These are phyloP conservation scores for Cerceris rybyensis DNA, from an alignment of 2,888 invertebrate genomes.

Conservation along the genomic window DNA sequence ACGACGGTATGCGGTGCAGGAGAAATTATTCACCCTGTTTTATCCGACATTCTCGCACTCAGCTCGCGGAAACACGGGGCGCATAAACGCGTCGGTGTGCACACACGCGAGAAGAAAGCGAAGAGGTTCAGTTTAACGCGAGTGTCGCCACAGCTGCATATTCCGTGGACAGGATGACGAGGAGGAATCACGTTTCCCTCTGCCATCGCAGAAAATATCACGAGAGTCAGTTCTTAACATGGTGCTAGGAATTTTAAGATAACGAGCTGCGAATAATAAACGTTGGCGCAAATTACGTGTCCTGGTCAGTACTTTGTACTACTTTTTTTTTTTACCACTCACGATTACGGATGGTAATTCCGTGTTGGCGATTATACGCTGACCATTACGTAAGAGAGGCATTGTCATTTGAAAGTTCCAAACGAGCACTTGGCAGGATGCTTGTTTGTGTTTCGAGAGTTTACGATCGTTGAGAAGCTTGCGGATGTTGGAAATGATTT, in stretches of 20 bases:
- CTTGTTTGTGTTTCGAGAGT: neutral
- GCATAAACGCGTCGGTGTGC: neutral
- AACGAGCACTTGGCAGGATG: conserved; percentile 19
- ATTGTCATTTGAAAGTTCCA: conserved; percentile 42
- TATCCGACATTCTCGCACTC: conserved; percentile 34
- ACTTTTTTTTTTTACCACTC: conserved; percentile 36
- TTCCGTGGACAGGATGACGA: neutral
- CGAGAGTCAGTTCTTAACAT: neutral
- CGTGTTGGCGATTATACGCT: conserved; percentile 9
- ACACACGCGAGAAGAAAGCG: conserved; percentile 4
- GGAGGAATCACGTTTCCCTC: conserved; percentile 23
- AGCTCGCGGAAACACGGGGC: conserved; percentile 2
- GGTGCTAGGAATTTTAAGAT: conserved; percentile 23
- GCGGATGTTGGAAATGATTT: no score
- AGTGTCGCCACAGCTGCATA: neutral
- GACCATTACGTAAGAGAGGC: neutral
- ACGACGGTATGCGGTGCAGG: conserved; percentile 11
- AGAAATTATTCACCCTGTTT: conserved; percentile 56
- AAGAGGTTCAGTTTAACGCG: neutral
- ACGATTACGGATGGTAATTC: conserved; percentile 52
- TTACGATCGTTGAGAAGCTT: no score
- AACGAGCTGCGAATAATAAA: conserved; percentile 50
- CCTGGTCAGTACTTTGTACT: neutral
- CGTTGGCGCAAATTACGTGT: conserved; percentile 34
- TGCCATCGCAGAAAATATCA: neutral